These are phyloP conservation scores for Melanotaenia nigrans DNA, from an alignment of 2,797 vertebrate species.

Conservation along the genomic window DNA sequence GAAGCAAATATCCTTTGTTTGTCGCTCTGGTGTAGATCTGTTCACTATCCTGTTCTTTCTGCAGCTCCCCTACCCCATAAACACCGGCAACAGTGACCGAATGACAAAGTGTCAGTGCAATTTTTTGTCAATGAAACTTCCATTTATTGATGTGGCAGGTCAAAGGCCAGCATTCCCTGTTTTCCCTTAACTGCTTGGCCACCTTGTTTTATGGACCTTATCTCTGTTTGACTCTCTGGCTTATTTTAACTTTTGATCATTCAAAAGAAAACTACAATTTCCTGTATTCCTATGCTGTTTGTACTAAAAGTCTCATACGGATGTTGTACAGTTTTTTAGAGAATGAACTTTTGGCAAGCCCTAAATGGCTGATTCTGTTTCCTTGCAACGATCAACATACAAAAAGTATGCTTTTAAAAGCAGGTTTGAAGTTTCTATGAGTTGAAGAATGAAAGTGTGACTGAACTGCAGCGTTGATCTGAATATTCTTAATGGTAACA, in stretches of 20 bases:
- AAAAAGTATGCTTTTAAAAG: neutral
- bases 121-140: constrained; percentile 2
- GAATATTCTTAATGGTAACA: constrained; percentile 15
- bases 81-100: too few species aligned
- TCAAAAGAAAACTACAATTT: too few species aligned
- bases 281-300: too few species aligned
- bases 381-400: neutral
- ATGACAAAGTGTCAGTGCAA: too few species aligned
- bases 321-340: too few species aligned
- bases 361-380: too few species aligned
- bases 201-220: neutral
- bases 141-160: neutral
- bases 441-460: constrained; percentile 11
- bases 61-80: too few species aligned
- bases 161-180: neutral
- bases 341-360: too few species aligned
- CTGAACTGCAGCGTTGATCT: neutral
- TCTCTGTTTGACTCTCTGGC: neutral
- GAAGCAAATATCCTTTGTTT: too few species aligned
- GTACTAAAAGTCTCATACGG: too few species aligned
- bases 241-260: neutral
- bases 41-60: too few species aligned
- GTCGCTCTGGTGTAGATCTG: too few species aligned
- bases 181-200: neutral
- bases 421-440: constrained; percentile 12